Evolutionary conservation across 2,888 invertebrate species (phyloP), one percentile per base, ranked within the genome.

Genomic region (Abscondita cerata): DNA sequence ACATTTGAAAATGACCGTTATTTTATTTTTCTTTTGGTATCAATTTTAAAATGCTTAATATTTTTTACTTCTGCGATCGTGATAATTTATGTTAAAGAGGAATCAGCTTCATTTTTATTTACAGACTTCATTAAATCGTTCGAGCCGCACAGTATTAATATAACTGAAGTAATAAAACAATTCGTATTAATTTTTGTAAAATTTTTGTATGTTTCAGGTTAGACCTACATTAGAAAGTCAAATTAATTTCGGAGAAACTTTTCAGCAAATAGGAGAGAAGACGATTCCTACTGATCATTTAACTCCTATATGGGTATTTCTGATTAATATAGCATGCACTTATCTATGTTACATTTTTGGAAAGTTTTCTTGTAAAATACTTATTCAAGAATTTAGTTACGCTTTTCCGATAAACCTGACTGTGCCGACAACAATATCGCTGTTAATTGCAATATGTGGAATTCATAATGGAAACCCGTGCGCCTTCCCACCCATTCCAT

Each of bases 341-440:
- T 89, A 91, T 72, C 68, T 91, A 8, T 87, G 87, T 69, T 91
- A 87, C 73, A 82, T 83, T 15, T 85, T 86, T 65, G 85, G 88
- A 2, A 95, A 93, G 81, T 92, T 93, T 69, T 90, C 94, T 0
- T 94, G 93, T 82, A 93, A 92, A 82, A 91, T 95, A 65, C 87
- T 92, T 76, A 95, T 97, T 76, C 96, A 96, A 78, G 87, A 88
- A 54, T 90, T 94, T 76, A 91, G 95, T 70, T 95, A 91, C 72
- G 91, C 96, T 0, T 85, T 96, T 64, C 94, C 96, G 0, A 81
- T 95, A 38, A 89, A 85, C 72, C 81, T 96, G 9, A 86, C 89
- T 0, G 89, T 91, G 0, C 95, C 95, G 0, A 83, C 88, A 1
- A 85, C 91, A 1, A 83, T 95, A 1, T 87, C 87, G 13, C 75